A percentile compares a stretch with the other conserved stretches of the same genome.
These are phyloP conservation scores for Drosophila greeni DNA, from an alignment of 2,888 invertebrate genomes.

Conservation along the genomic window DNA sequence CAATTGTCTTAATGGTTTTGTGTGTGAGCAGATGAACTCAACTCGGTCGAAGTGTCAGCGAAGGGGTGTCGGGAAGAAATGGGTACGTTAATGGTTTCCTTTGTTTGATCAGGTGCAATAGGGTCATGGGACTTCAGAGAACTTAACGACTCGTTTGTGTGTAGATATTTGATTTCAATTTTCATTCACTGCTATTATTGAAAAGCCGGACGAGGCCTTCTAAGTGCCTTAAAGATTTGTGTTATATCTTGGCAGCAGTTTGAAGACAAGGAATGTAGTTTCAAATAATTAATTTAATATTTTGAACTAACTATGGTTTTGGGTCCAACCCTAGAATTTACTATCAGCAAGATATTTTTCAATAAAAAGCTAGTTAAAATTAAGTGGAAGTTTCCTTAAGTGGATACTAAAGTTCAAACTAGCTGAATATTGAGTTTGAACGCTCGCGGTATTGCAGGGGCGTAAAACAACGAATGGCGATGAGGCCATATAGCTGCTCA, in stretches of 20 bases:
- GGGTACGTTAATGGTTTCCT: slow-evolving; percentile 22
- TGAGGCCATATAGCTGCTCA: slow-evolving; percentile 44
- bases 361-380: slow-evolving; percentile 26
- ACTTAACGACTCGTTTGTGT: slow-evolving; percentile 1
- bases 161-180: slow-evolving; percentile 26
- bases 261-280: not conserved
- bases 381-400: slow-evolving; percentile 34
- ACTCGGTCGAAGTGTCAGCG: slow-evolving; percentile 49
- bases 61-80: slow-evolving; percentile 28
- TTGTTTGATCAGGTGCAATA: slow-evolving; percentile 24
- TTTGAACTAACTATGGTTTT: not conserved
- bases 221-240: not conserved
- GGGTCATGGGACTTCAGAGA: slow-evolving; percentile 6
- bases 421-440: slow-evolving; percentile 44
- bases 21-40: slow-evolving; percentile 52
- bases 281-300: not conserved
- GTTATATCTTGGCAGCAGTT: not conserved
- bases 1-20: slow-evolving; percentile 69
- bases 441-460: slow-evolving; percentile 42
- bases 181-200: not conserved
- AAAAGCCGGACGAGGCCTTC: not conserved
- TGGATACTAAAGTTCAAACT: slow-evolving; percentile 47
- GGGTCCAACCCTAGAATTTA: not conserved
- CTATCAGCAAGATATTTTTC: slow-evolving; percentile 7
- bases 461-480: slow-evolving; percentile 40